phyloP scores from a whole-genome alignment of 2,888 invertebrate species.

The Cyaniris semiargus region DNA sequence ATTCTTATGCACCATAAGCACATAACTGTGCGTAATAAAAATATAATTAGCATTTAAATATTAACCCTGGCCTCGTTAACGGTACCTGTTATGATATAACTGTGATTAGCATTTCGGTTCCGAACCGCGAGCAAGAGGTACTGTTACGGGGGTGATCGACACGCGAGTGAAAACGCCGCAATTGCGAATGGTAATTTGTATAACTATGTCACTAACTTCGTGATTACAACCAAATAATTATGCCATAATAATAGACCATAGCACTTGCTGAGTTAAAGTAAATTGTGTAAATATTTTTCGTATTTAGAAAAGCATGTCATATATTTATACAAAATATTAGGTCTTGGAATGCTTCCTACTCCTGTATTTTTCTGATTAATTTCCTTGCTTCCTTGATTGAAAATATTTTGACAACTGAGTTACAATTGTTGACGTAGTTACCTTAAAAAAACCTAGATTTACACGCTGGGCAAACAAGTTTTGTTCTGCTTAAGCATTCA shows the following conservation, averaged over 20 bases:
- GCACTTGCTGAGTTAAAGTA: no score
- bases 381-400: neutral
- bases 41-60: conserved; percentile 13
- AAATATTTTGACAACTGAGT: no score
- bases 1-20: neutral
- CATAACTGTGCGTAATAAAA: neutral
- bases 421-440: no score
- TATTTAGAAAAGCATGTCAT: no score
- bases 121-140: neutral
- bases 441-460: no score
- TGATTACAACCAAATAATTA: no score
- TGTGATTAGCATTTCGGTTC: conserved; percentile 5
- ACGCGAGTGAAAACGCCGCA: neutral
- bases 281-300: no score
- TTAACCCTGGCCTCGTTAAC: conserved; percentile 22
- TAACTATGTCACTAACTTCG: no score
- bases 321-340: no score
- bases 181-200: neutral
- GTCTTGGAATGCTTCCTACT: neutral
- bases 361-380: neutral
- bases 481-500: neutral
- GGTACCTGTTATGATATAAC: conserved; percentile 8
- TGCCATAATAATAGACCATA: no score
- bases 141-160: neutral
- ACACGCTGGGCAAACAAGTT: no score